phyloP scores from a whole-genome alignment of 2,888 invertebrate genomes.

The Phyllotreta striolata region DNA sequence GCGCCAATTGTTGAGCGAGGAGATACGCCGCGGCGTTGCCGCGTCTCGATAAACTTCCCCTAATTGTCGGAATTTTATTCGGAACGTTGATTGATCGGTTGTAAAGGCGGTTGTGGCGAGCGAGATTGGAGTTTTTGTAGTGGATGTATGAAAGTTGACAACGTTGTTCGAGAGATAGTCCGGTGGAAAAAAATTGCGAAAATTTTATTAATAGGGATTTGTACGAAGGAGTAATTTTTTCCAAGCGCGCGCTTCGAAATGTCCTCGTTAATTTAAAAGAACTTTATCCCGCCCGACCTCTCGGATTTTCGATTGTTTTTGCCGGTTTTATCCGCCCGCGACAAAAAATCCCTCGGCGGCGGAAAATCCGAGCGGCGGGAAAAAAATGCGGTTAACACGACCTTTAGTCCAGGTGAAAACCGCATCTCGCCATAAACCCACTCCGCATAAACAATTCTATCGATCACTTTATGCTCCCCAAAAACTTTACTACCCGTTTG shows the following conservation, averaged over 20 bases:
- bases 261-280: slow-evolving; percentile 11
- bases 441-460: too few relatives aligned
- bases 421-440: too few relatives aligned
- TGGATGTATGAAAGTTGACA: slow-evolving; percentile 23
- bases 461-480: too few relatives aligned
- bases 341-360: slow-evolving; percentile 12
- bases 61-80: too few relatives aligned
- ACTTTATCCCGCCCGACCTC: slow-evolving; percentile 7
- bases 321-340: slow-evolving; percentile 16
- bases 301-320: slow-evolving; percentile 25
- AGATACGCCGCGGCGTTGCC: slow-evolving; percentile 12
- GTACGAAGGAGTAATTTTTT: background rate
- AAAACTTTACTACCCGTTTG: too few relatives aligned
- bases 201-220: too few relatives aligned
- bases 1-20: slow-evolving; percentile 25
- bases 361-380: slow-evolving; percentile 2
- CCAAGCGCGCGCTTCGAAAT: background rate
- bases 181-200: background rate
- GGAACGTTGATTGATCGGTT: too few relatives aligned
- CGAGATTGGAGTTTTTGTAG: too few relatives aligned
- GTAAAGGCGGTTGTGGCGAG: too few relatives aligned
- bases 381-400: slow-evolving; percentile 6
- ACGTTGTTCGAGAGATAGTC: slow-evolving; percentile 1
- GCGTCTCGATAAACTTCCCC: too few relatives aligned
- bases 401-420: slow-evolving; percentile 3